phyloP scores from a whole-genome alignment of 1,140 invertebrate genomes.

The Drosophila kepulauana region DNA sequence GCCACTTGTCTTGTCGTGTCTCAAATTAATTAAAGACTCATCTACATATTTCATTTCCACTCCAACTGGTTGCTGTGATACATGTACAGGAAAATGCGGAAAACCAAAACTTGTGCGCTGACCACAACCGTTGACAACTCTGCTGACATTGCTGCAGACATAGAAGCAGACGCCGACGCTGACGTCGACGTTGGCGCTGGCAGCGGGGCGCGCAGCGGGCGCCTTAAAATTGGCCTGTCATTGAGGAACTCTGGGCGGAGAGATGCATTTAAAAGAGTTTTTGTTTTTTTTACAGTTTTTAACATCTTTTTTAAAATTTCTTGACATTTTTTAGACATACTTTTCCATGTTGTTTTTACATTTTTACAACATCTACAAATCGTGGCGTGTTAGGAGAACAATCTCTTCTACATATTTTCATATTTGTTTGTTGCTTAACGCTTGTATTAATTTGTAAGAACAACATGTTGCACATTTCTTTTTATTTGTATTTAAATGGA shows the following conservation, averaged over 20 bases:
- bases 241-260: constrained; percentile 48
- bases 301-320: constrained; percentile 60
- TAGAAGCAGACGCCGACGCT: neutral
- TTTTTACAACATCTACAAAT: constrained; percentile 58
- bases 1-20: constrained; percentile 81
- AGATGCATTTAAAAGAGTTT: constrained; percentile 28
- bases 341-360: constrained; percentile 53
- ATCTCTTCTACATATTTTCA: constrained; percentile 41
- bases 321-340: constrained; percentile 70
- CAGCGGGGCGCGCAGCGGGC: constrained; percentile 58
- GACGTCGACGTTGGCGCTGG: neutral
- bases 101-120: constrained; percentile 60
- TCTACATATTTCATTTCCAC: constrained; percentile 84
- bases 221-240: constrained; percentile 78
- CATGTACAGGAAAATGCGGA: constrained; percentile 72
- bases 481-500: constrained; percentile 62
- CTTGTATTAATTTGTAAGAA: constrained; percentile 78
- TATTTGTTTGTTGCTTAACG: constrained; percentile 45
- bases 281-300: constrained; percentile 24
- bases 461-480: constrained; percentile 37
- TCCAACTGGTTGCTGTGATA: constrained; percentile 72
- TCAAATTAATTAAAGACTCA: constrained; percentile 84
- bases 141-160: constrained; percentile 21
- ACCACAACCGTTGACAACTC: constrained; percentile 41
- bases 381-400: constrained; percentile 1